A percentile compares a stretch with the other conserved stretches of the same genome.
Evolutionary conservation across 1,140 invertebrate genomes (phyloP).

Genomic region (Drosophila bipectinata): DNA sequence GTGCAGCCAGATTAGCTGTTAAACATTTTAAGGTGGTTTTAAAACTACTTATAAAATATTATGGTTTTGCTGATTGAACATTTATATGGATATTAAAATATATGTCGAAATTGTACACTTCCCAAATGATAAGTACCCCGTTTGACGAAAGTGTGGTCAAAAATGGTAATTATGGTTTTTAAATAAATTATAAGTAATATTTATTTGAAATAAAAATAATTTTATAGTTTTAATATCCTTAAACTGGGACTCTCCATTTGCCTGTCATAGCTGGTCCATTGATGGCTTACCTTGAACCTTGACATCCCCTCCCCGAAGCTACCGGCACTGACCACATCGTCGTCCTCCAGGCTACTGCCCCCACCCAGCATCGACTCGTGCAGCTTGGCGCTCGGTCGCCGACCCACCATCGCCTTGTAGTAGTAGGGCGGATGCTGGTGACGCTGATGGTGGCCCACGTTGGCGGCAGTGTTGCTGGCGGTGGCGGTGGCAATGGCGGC

Average conservation of each 20-base stretch:
- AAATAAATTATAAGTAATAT: neutral
- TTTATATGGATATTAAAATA: too few species aligned
- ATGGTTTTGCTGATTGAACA: too few species aligned
- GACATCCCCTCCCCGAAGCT: slow-evolving; percentile 63
- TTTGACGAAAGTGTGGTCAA: too few species aligned
- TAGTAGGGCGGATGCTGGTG: slow-evolving; percentile 76
- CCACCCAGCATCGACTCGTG: slow-evolving; percentile 73
- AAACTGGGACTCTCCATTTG: neutral
- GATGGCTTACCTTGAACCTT: slow-evolving; percentile 67
- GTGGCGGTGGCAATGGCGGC: slow-evolving; percentile 45
- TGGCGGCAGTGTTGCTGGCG: slow-evolving; percentile 45
- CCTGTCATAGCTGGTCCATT: slow-evolving; percentile 9
- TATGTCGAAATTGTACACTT: too few species aligned
- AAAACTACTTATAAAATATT: too few species aligned
- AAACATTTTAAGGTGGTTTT: neutral
- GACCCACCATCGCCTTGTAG: slow-evolving; percentile 53
- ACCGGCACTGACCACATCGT: slow-evolving; percentile 65
- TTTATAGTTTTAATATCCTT: neutral
- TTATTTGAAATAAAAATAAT: neutral
- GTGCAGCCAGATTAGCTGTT: slow-evolving; percentile 1
- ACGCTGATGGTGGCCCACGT: slow-evolving; percentile 43
- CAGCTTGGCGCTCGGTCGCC: slow-evolving; percentile 61
- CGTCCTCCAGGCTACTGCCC: slow-evolving; percentile 65
- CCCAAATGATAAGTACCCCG: too few species aligned
- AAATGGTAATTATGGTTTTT: too few species aligned